phyloP scores from a whole-genome alignment of 2,888 invertebrate species.

The Siphlonurus alternatus region DNA sequence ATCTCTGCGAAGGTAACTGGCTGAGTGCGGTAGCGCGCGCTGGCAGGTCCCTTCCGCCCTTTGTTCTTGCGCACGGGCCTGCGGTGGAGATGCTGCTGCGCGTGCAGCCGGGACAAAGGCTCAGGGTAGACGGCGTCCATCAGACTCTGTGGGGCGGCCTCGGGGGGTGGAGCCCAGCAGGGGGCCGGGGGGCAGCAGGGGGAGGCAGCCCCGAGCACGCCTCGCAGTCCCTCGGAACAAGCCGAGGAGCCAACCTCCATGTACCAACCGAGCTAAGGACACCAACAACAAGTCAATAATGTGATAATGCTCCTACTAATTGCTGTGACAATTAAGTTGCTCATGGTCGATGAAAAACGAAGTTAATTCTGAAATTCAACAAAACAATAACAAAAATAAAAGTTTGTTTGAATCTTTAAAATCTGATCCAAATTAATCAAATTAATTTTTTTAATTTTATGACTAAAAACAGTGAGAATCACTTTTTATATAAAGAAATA shows the following conservation, averaged over 20 bases:
- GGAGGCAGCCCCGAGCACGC: not conserved
- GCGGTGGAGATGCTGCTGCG: conserved; percentile 23
- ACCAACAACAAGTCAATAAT: no score
- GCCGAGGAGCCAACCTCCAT: not conserved
- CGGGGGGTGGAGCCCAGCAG: not conserved
- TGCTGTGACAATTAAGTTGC: no score
- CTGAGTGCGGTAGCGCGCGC: conserved; percentile 42
- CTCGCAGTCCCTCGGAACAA: not conserved
- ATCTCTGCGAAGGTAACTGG: conserved; percentile 64
- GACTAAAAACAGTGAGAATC: no score
- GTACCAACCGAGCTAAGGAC: no score
- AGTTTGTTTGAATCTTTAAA: no score
- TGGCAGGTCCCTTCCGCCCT: conserved; percentile 27
- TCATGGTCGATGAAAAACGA: no score
- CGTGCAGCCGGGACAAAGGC: conserved; percentile 41
- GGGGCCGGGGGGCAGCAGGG: not conserved
- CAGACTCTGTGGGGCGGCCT: not conserved
- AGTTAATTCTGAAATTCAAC: no score
- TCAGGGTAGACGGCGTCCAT: conserved; percentile 56
- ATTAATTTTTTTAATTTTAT: no score
- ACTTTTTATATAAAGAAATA: no score
- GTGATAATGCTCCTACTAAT: no score
- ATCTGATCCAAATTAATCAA: no score
- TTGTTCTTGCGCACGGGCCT: conserved; percentile 35
- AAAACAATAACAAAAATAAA: no score